These are phyloP conservation scores for Phymanthus crucifer DNA, from an alignment of 92 coral and sea anemone genomes.

Conservation along the genomic window DNA sequence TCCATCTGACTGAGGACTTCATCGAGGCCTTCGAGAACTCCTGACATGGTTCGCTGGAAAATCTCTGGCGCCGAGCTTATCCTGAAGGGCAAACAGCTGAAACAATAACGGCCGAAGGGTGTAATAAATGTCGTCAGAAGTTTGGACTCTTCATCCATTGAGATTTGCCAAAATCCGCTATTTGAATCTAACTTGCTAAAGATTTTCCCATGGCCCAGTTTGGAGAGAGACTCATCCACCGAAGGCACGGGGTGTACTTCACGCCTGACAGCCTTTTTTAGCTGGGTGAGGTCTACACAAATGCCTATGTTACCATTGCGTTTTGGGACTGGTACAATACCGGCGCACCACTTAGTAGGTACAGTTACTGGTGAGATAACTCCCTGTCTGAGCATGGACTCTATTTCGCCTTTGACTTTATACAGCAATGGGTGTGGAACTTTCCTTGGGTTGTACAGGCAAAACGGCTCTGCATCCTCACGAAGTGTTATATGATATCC, in stretches of 20 bases:
- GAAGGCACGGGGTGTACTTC: constrained; percentile 61
- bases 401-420: constrained; percentile 45
- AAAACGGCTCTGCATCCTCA: constrained; percentile 46
- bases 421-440: constrained; percentile 51
- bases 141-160: constrained; percentile 28
- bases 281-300: constrained; percentile 54
- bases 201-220: constrained; percentile 36
- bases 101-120: constrained; percentile 52
- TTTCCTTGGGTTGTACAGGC: constrained; percentile 33
- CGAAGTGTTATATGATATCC: constrained; percentile 11
- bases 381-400: constrained; percentile 54
- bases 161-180: constrained; percentile 42
- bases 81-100: constrained; percentile 58
- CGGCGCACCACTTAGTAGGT: constrained; percentile 62
- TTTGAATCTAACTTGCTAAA: constrained; percentile 47
- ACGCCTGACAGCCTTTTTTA: constrained; percentile 48
- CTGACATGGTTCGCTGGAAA: constrained; percentile 45
- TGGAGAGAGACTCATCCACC: constrained; percentile 33
- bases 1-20: constrained; percentile 50
- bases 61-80: constrained; percentile 57
- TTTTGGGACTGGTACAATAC: constrained; percentile 57
- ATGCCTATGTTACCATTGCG: constrained; percentile 45
- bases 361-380: constrained; percentile 54
- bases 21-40: constrained; percentile 36
- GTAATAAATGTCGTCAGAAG: constrained; percentile 41